Percentiles rank a stretch among this genome's conserved stretches.
These are phyloP conservation scores for Lepidurus arcticus DNA, from an alignment of 1,140 invertebrate genomes.

Conservation along the genomic window DNA sequence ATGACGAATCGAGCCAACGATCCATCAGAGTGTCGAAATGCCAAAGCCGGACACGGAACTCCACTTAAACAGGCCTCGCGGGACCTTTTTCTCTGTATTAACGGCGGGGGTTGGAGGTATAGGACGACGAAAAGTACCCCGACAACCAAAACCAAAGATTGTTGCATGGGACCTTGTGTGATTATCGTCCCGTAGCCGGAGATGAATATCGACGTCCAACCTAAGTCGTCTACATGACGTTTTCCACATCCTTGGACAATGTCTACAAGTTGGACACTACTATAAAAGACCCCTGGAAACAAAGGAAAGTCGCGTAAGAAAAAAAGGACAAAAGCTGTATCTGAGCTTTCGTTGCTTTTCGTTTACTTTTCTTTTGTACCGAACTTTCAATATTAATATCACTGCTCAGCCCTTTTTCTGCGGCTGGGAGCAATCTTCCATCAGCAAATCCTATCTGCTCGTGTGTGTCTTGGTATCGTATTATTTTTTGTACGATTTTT, in stretches of 20 bases:
- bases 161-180: not conserved
- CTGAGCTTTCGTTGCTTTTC: no score
- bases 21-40: conserved; percentile 5
- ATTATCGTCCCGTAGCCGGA: conserved; percentile 3
- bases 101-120: not conserved
- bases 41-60: conserved; percentile 10
- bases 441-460: not conserved
- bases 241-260: not conserved
- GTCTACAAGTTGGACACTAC: not conserved
- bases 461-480: not conserved
- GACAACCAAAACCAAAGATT: not conserved
- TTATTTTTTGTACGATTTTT: not conserved
- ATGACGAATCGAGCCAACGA: conserved; percentile 11
- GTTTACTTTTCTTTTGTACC: not conserved
- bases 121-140: not conserved
- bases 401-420: not conserved
- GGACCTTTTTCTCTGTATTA: conserved; percentile 3
- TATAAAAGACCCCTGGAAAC: not conserved
- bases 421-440: not conserved
- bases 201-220: conserved; percentile 1
- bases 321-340: not conserved
- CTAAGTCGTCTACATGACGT: not conserved
- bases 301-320: not conserved
- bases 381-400: conserved; percentile 20
- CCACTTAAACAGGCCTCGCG: not conserved